Percentiles rank a stretch among this genome's conserved stretches.
Conservation (phyloP, 2,797 vertebrate species). For the Acanthornis magna region DNA sequence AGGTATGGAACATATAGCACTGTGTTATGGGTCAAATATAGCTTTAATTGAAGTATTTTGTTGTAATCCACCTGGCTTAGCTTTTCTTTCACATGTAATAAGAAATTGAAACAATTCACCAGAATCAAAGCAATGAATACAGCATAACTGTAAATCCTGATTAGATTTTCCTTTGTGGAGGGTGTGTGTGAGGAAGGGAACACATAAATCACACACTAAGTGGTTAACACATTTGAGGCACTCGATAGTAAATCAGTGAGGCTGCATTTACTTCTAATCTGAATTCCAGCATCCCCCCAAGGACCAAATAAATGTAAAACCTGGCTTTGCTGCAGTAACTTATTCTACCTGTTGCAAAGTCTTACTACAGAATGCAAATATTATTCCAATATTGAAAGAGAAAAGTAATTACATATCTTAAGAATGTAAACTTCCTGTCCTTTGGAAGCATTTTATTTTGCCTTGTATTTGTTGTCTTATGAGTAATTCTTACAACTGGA, state of each 20-base stretch:
- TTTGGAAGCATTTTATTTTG: neutral
- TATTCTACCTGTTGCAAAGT: neutral
- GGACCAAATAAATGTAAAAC: neutral
- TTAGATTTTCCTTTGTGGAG: neutral
- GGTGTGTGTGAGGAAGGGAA: neutral
- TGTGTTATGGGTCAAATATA: neutral
- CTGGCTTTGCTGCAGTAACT: neutral
- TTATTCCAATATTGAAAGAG: neutral
- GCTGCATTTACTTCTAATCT: neutral
- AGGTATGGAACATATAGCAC: neutral
- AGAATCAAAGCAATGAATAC: neutral
- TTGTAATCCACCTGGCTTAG: neutral
- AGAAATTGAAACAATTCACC: neutral
- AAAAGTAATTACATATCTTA: neutral
- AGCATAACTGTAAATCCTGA: neutral
- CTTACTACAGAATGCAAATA: neutral
- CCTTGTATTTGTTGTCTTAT: neutral
- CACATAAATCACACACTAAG: neutral
- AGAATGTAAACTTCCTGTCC: neutral
- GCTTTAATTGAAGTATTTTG: neutral
- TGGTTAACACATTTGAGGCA: neutral
- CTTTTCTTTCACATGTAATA: neutral
- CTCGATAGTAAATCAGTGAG: neutral
- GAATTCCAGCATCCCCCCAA: neutral
- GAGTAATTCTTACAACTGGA: neutral